Evolutionary conservation across 2,113 vertebrate genomes (phyloP), one percentile per base, ranked within the genome.

Genomic region (Trematocara variabile): DNA sequence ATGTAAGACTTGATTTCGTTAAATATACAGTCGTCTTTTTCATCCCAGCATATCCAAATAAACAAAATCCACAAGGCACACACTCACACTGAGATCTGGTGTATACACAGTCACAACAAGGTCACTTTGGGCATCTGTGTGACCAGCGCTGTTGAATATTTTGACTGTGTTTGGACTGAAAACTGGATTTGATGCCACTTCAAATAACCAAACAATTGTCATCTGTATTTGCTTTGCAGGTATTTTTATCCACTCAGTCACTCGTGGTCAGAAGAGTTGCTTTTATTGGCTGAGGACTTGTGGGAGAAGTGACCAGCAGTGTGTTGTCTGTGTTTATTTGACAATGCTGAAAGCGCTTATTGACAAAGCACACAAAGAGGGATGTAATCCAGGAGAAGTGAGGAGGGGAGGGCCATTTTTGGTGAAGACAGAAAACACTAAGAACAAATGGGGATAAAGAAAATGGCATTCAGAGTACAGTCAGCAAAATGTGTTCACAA

Each of bases 141-240:
- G 83, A 86, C 90, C 92, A 91, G 91, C 81, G n/a, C 33, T 82
- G 89, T 83, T 88, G 70, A 90, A 86, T 89, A 84, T 94, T 93
- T 93, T 83, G 56, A 86, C 77, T 82, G 70, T 89, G 83, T 94
- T 93, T 93, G 86, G 63, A 88, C 79, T 85, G 70, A 58, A 83
- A 85, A 56, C 90, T 54, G 89, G 65, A 37, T 81, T 63, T n/a
- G 75, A 28, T 78, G 87, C 89, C 93, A 92, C 84, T 86, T 87
- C 91, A 93, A 93, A 93, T 89, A 93, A 79, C 60, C 84, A 81
- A 92, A 89, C 80, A 58, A 75, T 34, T 81, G 86, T 84, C 81
- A 48, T 80, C 77, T 73, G 89, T 81, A 70, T 88, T 85, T 79
- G 33, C 16, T 83, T 25, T 79, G 78, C 34, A 16, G 53, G 79